Percentiles rank a stretch among this genome's conserved stretches.
These are phyloP conservation scores for Galaxea fascicularis DNA, from an alignment of 92 coral and sea anemone genomes.

Conservation along the genomic window DNA sequence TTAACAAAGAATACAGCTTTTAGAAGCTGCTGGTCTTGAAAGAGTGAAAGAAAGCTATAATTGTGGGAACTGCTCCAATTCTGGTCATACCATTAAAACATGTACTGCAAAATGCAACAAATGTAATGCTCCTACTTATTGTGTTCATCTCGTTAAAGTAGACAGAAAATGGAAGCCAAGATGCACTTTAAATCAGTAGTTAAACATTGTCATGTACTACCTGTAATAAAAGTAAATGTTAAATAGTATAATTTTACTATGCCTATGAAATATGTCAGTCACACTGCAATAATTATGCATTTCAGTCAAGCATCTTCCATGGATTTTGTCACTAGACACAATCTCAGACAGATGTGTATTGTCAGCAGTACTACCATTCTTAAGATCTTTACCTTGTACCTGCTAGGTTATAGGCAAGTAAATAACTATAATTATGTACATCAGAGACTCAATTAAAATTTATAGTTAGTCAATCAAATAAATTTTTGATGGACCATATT, in stretches of 20 bases:
- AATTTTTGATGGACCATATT: constrained; percentile 44
- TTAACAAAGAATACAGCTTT: constrained; percentile 28
- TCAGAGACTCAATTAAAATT: background rate
- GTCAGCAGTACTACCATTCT: background rate
- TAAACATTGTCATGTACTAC: too few relatives aligned
- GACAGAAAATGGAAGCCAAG: too few relatives aligned
- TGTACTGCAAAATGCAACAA: constrained; percentile 34
- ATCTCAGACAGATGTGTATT: background rate
- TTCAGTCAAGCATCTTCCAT: too few relatives aligned
- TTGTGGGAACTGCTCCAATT: constrained; percentile 20
- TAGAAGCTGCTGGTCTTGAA: constrained; percentile 42
- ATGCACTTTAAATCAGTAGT: too few relatives aligned
- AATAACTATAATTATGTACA: background rate
- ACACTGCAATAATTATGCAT: too few relatives aligned
- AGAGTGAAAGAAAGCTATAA: constrained; percentile 15
- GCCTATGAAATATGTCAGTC: too few relatives aligned
- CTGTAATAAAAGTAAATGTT: background rate
- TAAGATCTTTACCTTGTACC: background rate
- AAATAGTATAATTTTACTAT: too few relatives aligned
- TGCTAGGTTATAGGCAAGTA: background rate
- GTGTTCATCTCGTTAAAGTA: constrained; percentile 41
- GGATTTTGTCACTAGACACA: background rate
- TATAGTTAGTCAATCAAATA: background rate
- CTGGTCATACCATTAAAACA: constrained; percentile 40
- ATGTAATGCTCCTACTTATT: constrained; percentile 23